These are phyloP conservation scores for Sporophila hypoxantha DNA, from an alignment of 2,113 vertebrate species.

Conservation along the genomic window DNA sequence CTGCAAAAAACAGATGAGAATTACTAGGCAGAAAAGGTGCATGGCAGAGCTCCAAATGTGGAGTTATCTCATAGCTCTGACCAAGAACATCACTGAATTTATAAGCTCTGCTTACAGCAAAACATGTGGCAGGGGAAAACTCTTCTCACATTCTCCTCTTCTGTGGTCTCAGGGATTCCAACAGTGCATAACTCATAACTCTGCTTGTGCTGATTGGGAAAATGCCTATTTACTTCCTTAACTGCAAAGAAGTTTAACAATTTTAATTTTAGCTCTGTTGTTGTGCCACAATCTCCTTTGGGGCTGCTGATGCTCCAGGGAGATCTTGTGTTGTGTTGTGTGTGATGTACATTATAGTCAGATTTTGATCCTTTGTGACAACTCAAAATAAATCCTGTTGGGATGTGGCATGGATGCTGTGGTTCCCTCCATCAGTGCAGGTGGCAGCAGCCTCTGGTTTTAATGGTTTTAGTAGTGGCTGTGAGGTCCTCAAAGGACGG, in stretches of 20 bases:
- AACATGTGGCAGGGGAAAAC: not conserved
- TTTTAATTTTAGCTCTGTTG: not conserved
- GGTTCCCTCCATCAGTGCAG: not conserved
- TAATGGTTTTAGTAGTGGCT: not conserved
- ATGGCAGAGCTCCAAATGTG: not conserved
- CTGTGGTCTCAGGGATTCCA: not conserved
- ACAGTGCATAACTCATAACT: not conserved
- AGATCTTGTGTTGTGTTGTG: not conserved
- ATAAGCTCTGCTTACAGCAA: not conserved
- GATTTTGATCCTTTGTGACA: conserved; percentile 4
- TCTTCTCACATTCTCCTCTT: not conserved
- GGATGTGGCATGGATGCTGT: not conserved
- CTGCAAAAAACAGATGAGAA: not conserved
- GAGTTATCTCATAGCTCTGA: not conserved
- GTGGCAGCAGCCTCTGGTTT: not conserved
- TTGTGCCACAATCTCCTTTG: not conserved
- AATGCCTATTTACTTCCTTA: not conserved
- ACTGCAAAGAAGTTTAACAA: not conserved
- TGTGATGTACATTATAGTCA: not conserved
- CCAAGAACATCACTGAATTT: not conserved
- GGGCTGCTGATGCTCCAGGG: not conserved
- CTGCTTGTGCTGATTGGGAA: not conserved
- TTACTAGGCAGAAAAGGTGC: not conserved
- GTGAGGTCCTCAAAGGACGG: not conserved
- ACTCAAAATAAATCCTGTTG: not conserved